These are phyloP conservation scores for Rhea pennata DNA, from an alignment of 2,113 vertebrate genomes.

Conservation along the genomic window DNA sequence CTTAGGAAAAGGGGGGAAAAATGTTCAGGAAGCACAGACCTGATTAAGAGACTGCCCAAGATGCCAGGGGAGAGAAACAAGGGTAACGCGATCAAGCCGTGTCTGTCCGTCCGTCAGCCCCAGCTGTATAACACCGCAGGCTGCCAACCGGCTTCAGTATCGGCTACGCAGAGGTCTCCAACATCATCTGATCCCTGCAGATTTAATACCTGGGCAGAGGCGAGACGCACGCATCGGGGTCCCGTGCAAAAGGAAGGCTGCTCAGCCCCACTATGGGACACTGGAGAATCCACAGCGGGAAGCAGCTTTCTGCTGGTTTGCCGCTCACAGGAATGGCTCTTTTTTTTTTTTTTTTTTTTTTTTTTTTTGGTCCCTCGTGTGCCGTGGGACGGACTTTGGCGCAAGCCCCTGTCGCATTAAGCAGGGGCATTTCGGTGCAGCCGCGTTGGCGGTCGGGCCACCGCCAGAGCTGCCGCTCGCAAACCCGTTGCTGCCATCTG, in stretches of 20 bases:
- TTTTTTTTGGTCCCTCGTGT: no score
- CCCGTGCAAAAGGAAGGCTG: neutral
- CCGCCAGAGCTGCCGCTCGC: neutral
- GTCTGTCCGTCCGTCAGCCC: rapidly evolving
- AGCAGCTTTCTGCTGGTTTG: rapidly evolving
- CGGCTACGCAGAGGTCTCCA: rapidly evolving
- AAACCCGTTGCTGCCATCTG: constrained; percentile 55
- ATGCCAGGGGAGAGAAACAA: neutral
- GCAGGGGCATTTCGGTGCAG: no score
- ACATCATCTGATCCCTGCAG: rapidly evolving
- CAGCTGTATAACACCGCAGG: rapidly evolving
- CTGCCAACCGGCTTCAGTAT: neutral
- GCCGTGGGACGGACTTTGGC: neutral
- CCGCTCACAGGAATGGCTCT: neutral
- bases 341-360: no score
- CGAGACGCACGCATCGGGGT: neutral
- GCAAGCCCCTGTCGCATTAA: neutral
- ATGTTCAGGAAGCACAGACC: neutral
- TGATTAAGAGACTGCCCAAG: neutral
- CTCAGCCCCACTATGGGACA: neutral
- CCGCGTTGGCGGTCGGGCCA: no score
- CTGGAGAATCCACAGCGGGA: neutral
- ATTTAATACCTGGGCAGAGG: neutral
- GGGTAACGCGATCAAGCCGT: neutral
- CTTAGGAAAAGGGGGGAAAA: rapidly evolving